Evolutionary conservation across 1,140 invertebrate species (phyloP), one percentile per base, ranked within the genome.

Genomic region (Ephestia elutella): DNA sequence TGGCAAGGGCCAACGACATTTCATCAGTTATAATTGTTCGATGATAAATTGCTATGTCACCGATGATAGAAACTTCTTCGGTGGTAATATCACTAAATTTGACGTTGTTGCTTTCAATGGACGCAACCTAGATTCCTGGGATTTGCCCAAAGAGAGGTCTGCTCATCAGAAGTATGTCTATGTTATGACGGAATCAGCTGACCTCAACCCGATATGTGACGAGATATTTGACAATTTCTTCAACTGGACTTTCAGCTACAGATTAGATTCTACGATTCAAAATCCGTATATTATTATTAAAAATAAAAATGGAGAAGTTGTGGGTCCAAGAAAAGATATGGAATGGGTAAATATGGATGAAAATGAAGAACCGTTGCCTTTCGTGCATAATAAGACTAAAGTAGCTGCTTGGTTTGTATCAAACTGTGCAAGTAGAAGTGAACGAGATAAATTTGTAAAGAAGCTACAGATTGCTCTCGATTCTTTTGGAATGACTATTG

Each of bases 391-490:
- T 56, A 90, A 90, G 56, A 89, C 65, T 9, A 91, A 89, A 60
- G 75, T 87, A 0, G 91, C 91, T 0, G 91, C 91, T 5, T 94
- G 93, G 93, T 91, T 94, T 65, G 92, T 93, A 0, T 93, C 92
- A 44, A 91, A 94, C 73, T 95, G 94, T 75, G 44, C 67, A 0
- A 90, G 90, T 0, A 73, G 74, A 28, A 92, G 91, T 66, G 78
- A 83, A 1, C 85, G 94, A n/a, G 77, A 91, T 57, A 60, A 87
- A 0, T 92, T 91, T 70, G 92, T 92, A 0, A 65, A 73, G 18
- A 81, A 92, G 51, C 80, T 95, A 10, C 71, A 89, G 35, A 90
- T 90, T 35, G 84, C 91, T 53, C 90, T 95, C 32, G 54, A 67
- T 9, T 7, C 21, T 5, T 82, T 76, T 61, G 67, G 68, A 0